Percentiles rank a stretch among this genome's conserved stretches.
phyloP scores from a whole-genome alignment of 53 echinoderm and acorn worm genomes.

The Antedon mediterranea region DNA sequence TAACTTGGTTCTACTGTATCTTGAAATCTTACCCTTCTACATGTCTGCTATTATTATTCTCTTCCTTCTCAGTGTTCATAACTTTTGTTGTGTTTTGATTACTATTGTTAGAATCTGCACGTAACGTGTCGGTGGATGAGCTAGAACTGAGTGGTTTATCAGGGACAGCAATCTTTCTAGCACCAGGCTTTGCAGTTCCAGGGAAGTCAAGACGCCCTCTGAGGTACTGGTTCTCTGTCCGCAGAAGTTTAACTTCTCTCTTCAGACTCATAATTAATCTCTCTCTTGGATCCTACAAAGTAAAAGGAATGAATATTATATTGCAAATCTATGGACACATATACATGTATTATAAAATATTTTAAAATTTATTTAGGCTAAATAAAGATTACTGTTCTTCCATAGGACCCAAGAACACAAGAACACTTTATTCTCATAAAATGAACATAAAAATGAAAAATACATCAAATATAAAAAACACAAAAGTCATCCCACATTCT shows the following conservation, averaged over 20 bases:
- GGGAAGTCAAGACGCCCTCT: slow-evolving; percentile 55
- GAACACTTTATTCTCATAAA: too few species aligned
- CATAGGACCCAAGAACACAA: too few species aligned
- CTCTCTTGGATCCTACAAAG: slow-evolving; percentile 75
- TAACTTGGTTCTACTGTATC: too few species aligned
- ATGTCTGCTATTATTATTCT: neutral
- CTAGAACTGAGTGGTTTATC: neutral
- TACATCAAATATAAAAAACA: too few species aligned
- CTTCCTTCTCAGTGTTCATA: neutral
- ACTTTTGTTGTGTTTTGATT: neutral
- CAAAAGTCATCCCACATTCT: too few species aligned
- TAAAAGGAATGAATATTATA: neutral
- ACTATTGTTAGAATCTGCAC: neutral
- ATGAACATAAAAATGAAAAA: too few species aligned
- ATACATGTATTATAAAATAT: too few species aligned
- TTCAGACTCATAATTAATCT: slow-evolving; percentile 82
- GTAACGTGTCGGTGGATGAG: neutral
- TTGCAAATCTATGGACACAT: too few species aligned
- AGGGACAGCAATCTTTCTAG: neutral
- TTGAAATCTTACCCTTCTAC: neutral
- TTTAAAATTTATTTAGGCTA: too few species aligned
- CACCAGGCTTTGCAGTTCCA: slow-evolving; percentile 20
- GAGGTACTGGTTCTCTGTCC: slow-evolving; percentile 90
- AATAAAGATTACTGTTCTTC: too few species aligned
- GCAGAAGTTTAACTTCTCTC: slow-evolving; percentile 75